These are phyloP conservation scores for Scleropages formosus DNA, from an alignment of 2,797 vertebrate species.

Conservation along the genomic window DNA sequence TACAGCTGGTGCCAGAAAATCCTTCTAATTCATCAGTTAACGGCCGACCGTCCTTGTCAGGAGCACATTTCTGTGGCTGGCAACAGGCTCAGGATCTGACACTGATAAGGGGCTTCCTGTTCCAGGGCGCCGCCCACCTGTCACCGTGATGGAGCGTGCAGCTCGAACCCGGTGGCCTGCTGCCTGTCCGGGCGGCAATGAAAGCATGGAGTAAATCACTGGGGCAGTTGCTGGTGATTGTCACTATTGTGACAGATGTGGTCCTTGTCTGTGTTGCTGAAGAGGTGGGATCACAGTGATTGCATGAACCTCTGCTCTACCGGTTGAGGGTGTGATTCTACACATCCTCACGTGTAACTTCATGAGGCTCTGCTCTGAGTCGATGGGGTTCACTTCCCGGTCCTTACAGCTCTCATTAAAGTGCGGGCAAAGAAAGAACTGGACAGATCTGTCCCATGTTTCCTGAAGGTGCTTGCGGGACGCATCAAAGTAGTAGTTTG, in stretches of 20 bases:
- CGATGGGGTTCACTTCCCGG: conserved; percentile 95
- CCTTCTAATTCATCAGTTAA: conserved; percentile 23
- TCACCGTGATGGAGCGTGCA: conserved; percentile 6
- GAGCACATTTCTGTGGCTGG: not conserved
- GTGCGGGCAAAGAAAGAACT: conserved; percentile 95
- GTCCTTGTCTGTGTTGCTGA: not conserved
- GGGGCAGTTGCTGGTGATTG: not conserved
- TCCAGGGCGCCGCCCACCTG: not conserved
- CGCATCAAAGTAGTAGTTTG: conserved; percentile 97
- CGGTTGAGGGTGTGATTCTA: not conserved
- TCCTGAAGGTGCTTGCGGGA: conserved; percentile 95
- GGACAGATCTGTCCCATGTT: conserved; percentile 93
- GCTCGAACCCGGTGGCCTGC: conserved; percentile 17
- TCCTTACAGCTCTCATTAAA: conserved; percentile 99
- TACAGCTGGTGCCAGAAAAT: conserved; percentile 19
- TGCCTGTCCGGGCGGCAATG: not conserved
- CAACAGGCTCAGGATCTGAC: conserved; percentile 9
- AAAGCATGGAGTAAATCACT: not conserved
- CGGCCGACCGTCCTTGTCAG: conserved; percentile 23
- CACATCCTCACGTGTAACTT: no score
- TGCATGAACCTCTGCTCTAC: no score
- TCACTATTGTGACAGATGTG: conserved; percentile 1
- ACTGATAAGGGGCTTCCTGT: conserved; percentile 24
- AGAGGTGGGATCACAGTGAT: no score
- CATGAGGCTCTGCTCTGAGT: conserved; percentile 96